These are phyloP conservation scores for Embidobia sp. DNA, from an alignment of 2,888 invertebrate species.

Conservation along the genomic window DNA sequence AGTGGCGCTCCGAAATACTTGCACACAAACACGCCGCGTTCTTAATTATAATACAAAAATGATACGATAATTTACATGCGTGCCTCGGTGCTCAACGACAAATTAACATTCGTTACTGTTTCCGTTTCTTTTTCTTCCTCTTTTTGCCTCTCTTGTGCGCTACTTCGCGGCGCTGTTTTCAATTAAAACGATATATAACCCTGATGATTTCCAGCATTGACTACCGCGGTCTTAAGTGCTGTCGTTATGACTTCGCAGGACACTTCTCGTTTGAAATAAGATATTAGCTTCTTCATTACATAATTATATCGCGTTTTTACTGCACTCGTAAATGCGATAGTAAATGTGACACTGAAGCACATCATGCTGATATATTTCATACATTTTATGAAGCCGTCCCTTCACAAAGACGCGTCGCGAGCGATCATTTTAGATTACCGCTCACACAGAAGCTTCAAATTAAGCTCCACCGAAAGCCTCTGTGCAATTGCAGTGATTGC, in stretches of 20 bases:
- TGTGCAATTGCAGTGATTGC: constrained; percentile 4
- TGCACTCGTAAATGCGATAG: constrained; percentile 10
- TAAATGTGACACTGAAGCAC: no score
- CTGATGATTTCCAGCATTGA: no score
- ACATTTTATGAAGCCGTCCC: constrained; percentile 17
- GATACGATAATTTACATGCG: constrained; percentile 17
- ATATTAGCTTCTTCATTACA: constrained; percentile 22
- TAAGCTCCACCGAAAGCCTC: background rate
- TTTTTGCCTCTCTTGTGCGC: background rate
- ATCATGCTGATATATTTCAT: constrained; percentile 1
- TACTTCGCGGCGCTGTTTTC: no score
- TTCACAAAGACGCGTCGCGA: constrained; percentile 4
- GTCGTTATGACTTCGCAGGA: constrained; percentile 10
- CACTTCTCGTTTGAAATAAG: constrained; percentile 15
- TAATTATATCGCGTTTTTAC: constrained; percentile 32
- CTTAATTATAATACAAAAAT: constrained; percentile 53
- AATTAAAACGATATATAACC: no score
- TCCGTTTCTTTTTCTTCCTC: background rate
- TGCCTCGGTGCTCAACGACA: constrained; percentile 17
- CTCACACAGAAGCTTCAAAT: constrained; percentile 3
- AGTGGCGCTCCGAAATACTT: constrained; percentile 31
- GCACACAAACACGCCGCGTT: constrained; percentile 34
- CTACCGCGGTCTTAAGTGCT: constrained; percentile 11
- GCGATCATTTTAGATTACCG: background rate
- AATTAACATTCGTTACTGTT: background rate